Evolutionary conservation across 2,113 vertebrate genomes (phyloP).

Genomic region (Acinonyx jubatus): DNA sequence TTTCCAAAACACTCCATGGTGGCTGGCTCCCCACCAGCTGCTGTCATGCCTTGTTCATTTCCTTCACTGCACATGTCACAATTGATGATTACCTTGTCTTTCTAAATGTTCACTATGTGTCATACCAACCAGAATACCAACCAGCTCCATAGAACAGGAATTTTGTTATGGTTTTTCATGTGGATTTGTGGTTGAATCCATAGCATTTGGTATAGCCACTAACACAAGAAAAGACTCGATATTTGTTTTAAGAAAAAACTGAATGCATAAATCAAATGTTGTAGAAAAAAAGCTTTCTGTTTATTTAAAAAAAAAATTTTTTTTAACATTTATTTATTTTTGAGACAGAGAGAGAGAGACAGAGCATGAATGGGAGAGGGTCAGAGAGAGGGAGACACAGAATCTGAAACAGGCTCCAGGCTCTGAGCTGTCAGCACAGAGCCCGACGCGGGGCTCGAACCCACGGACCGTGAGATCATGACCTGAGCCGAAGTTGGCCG

Average conservation of each 20-base stretch:
- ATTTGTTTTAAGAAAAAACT: not conserved
- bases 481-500: too few relatives aligned
- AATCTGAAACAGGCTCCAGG: too few relatives aligned
- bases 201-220: not conserved
- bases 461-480: too few relatives aligned
- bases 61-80: not conserved
- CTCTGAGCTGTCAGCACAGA: too few relatives aligned
- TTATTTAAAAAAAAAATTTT: too few relatives aligned
- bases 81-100: not conserved
- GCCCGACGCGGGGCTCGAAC: too few relatives aligned
- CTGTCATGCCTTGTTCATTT: not conserved
- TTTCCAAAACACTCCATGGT: not conserved
- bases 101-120: not conserved
- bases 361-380: too few relatives aligned
- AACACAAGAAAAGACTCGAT: not conserved
- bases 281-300: not conserved
- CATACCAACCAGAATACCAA: not conserved
- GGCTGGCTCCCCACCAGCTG: not conserved
- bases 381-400: too few relatives aligned
- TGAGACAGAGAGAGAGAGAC: too few relatives aligned
- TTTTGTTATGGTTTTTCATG: not conserved
- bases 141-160: not conserved
- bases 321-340: too few relatives aligned
- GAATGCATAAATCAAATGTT: not conserved
- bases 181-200: not conserved